Percentiles rank a stretch among this genome's conserved stretches.
Conservation (phyloP, 2,888 invertebrate genomes). For the Neoscelio sp. region DNA sequence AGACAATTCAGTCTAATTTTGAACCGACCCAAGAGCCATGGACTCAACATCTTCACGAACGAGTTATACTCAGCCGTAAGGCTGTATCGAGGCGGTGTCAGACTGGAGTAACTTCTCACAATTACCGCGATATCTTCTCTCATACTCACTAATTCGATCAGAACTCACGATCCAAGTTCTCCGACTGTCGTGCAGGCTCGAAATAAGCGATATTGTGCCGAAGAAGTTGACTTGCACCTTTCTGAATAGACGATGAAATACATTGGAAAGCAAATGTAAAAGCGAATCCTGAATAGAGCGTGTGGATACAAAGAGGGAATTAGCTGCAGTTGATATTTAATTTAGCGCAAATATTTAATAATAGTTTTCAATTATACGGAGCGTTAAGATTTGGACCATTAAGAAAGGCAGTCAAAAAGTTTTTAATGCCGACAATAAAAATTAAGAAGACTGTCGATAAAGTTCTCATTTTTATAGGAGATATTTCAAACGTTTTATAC, state of each 20-base stretch:
- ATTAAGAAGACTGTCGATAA: constrained; percentile 17
- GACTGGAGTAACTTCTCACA: constrained; percentile 75
- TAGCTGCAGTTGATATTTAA: constrained; percentile 10
- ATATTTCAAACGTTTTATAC: neutral
- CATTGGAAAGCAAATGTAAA: constrained; percentile 8
- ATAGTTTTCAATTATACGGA: constrained; percentile 1
- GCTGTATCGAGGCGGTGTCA: constrained; percentile 40
- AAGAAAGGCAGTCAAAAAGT: constrained; percentile 1
- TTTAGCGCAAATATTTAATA: constrained; percentile 31
- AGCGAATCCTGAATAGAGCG: neutral
- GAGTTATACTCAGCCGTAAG: constrained; percentile 51
- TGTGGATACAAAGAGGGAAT: constrained; percentile 7
- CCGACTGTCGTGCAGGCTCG: constrained; percentile 56
- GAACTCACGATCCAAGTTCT: constrained; percentile 70
- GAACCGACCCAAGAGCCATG: constrained; percentile 28
- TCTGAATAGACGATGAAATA: constrained; percentile 44
- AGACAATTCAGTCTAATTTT: constrained; percentile 73
- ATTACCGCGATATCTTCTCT: constrained; percentile 77
- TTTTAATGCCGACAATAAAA: constrained; percentile 17
- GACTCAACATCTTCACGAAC: constrained; percentile 56
- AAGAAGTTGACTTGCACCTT: constrained; percentile 32
- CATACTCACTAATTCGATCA: constrained; percentile 72
- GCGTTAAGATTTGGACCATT: constrained; percentile 20
- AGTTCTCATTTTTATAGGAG: neutral
- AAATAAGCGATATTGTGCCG: constrained; percentile 57